Evolutionary conservation across 2,113 vertebrate genomes (phyloP), one percentile per base, ranked within the genome.

Genomic region (Clarias gariepinus): DNA sequence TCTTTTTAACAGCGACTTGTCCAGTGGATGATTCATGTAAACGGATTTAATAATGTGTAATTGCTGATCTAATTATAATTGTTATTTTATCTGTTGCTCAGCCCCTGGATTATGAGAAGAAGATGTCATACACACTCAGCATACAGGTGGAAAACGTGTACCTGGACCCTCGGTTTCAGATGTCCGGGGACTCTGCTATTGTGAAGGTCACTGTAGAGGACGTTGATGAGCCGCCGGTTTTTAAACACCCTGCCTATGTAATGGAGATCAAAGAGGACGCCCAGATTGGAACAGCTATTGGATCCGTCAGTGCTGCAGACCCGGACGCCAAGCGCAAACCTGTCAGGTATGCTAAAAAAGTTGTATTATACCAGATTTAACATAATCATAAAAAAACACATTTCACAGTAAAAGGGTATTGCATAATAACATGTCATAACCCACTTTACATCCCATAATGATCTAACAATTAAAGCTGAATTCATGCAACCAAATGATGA

Each of bases 241-340:
- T 99, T 83, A 95, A 95, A 90, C 95, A 95, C 61, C 87, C 94
- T 83, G 95, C 94, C 82, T 99, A 99, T 76, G 53, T 96, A 77
- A 94, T 99, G 87, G 97, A 99, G 89, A 96, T 97, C 30, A 96
- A 95, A 84, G 98, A 99, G 92, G 96, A 98, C 18, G 95, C 96
- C 2, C 91, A 91, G 74, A 90, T 93, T 85, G 96, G 96, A 91
- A 95, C 93, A 0, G 63, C 95, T 69, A 92, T 99, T 86, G 97
- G 97, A 87, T 92, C 95, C 0, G 96, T 99, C 90, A 94, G 95
- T 88, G 98, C 98, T 21, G 93, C 95, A 9, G 98, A 99, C 85
- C 98, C 96, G 0, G 98, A 99, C 47, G 93, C 93, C 87, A 94
- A 94, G 86, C 95, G 90, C 90, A 97, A 96, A 52, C 94, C 96